Conservation (phyloP, 2,797 vertebrate species). For the Hylomyscus alleni region DNA sequence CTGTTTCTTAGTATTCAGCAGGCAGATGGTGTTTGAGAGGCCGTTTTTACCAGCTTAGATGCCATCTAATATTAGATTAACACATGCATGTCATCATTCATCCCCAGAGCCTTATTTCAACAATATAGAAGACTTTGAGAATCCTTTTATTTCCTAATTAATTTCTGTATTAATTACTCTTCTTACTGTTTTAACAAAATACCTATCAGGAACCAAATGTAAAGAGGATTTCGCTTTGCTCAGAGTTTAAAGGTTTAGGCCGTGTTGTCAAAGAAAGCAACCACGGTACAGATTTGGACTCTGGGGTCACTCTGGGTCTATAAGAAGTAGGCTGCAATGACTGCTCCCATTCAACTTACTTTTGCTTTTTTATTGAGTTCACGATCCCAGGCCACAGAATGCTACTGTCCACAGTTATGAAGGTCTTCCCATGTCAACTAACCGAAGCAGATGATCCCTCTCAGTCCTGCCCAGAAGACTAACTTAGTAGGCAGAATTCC, state of each 20-base stretch:
- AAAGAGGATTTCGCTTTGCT: neutral
- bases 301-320: neutral
- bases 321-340: neutral
- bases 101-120: neutral
- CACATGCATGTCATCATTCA: neutral
- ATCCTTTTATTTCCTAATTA: constrained; percentile 4
- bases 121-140: neutral
- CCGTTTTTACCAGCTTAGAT: neutral
- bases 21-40: neutral
- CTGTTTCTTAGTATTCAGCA: neutral
- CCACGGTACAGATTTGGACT: neutral
- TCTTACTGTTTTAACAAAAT: neutral
- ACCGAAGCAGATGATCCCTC: neutral
- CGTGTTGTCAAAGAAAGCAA: neutral
- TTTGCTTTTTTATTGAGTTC: neutral
- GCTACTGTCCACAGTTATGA: neutral
- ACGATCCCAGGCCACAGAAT: neutral
- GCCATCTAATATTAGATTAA: neutral
- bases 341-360: too few relatives aligned
- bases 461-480: neutral
- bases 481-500: neutral
- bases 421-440: neutral
- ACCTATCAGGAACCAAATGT: neutral
- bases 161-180: neutral
- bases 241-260: neutral